Evolutionary conservation across 2,888 invertebrate genomes (phyloP).

Genomic region (Bombylius major): DNA sequence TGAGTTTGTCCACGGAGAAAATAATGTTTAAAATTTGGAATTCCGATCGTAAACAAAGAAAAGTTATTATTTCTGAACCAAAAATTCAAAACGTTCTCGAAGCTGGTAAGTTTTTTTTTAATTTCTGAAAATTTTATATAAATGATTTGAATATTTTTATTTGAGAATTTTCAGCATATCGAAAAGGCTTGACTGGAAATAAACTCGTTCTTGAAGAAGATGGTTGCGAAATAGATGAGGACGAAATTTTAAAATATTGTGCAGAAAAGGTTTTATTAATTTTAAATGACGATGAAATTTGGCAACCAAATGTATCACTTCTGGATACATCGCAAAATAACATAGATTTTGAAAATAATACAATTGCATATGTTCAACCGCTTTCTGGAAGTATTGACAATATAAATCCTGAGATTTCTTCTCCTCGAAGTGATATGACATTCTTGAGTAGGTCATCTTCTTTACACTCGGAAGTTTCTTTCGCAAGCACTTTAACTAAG

Average conservation of each 20-base stretch:
- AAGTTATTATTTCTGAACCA: not conserved
- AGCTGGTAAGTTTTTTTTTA: slow-evolving; percentile 1
- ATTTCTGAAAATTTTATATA: not conserved
- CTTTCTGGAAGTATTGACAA: too few relatives aligned
- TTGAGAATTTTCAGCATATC: not conserved
- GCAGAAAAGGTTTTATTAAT: not conserved
- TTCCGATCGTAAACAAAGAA: not conserved
- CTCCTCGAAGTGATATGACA: too few relatives aligned
- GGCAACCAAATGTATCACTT: not conserved
- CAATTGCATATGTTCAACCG: too few relatives aligned
- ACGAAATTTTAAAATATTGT: not conserved
- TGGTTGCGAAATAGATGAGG: not conserved
- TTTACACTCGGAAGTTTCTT: not conserved
- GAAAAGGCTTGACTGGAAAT: not conserved
- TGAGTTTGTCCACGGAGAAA: not conserved
- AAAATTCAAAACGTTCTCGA: not conserved
- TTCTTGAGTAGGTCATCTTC: too few relatives aligned
- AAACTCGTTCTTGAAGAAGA: slow-evolving; percentile 1
- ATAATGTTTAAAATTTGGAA: not conserved
- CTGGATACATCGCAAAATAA: not conserved
- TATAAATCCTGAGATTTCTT: too few relatives aligned
- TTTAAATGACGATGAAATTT: not conserved
- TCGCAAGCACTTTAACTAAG: not conserved
- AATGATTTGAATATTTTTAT: not conserved
- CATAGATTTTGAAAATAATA: too few relatives aligned